These are phyloP conservation scores for Ceratothoa steindachneri DNA, from an alignment of 2,888 invertebrate genomes.

Conservation along the genomic window DNA sequence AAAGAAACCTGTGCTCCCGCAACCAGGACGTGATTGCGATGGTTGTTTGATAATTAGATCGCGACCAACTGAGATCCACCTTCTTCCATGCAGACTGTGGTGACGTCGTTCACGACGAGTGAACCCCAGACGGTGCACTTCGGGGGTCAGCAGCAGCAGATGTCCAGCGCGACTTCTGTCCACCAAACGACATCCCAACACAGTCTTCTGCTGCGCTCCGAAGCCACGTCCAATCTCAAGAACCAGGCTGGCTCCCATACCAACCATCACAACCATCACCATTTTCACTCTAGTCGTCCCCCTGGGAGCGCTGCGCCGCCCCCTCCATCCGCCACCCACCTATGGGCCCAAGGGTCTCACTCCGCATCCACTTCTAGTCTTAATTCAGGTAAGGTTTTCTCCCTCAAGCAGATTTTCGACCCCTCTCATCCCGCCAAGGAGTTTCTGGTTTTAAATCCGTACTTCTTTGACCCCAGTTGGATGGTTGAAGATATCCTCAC, in stretches of 20 bases:
- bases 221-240: slow-evolving; percentile 37
- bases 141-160: slow-evolving; percentile 18
- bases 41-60: too few species aligned
- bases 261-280: background rate
- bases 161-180: background rate
- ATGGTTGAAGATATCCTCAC: too few species aligned
- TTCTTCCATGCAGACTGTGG: slow-evolving; percentile 46
- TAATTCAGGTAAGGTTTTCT: slow-evolving; percentile 30
- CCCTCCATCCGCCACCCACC: slow-evolving; percentile 32
- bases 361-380: slow-evolving; percentile 34
- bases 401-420: too few species aligned
- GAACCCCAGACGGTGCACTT: slow-evolving; percentile 45
- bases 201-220: slow-evolving; percentile 33
- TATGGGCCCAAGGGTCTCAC: slow-evolving; percentile 27
- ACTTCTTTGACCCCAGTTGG: too few species aligned
- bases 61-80: too few species aligned
- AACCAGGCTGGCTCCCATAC: background rate
- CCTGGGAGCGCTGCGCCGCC: slow-evolving; percentile 20
- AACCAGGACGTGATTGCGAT: too few species aligned
- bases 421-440: too few species aligned
- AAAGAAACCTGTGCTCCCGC: too few species aligned
- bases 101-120: slow-evolving; percentile 45
- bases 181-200: background rate
- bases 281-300: background rate
- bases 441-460: too few species aligned